Conservation (phyloP, 2,113 vertebrate genomes). For the Petrocephalus microphthalmus region DNA sequence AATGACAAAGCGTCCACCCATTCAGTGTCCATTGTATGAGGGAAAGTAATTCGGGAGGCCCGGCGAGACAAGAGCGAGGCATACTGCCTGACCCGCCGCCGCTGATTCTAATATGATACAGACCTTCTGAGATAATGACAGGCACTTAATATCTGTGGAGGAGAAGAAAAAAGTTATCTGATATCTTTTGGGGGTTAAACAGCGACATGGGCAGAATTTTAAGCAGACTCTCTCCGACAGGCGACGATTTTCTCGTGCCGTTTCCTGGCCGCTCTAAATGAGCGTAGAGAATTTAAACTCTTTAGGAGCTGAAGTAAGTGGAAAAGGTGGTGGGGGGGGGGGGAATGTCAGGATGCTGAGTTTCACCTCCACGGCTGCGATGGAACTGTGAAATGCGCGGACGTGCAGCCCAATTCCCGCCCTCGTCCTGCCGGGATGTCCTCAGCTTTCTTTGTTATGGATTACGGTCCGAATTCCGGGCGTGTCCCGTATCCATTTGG, state of each 20-base stretch:
- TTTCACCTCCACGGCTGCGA: background rate
- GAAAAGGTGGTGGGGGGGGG: background rate
- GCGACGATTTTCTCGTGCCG: conserved; percentile 38
- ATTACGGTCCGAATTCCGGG: background rate
- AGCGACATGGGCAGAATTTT: conserved; percentile 85
- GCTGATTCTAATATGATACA: conserved; percentile 99
- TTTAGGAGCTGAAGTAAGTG: conserved; percentile 10
- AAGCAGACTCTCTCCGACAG: conserved; percentile 59
- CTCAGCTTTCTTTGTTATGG: background rate
- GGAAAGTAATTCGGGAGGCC: conserved; percentile 96
- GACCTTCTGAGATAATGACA: conserved; percentile 96
- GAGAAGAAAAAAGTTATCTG: conserved; percentile 89
- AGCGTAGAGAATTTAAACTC: conserved; percentile 8
- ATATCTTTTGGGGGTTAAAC: conserved; percentile 95
- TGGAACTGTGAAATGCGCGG: background rate
- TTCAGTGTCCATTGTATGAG: conserved; percentile 92
- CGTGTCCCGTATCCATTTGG: background rate
- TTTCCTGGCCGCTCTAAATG: background rate
- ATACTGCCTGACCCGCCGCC: conserved; percentile 88
- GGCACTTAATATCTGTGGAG: conserved; percentile 92
- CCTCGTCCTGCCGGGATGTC: too few species aligned
- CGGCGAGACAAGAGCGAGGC: conserved; percentile 80
- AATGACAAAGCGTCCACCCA: conserved; percentile 99
- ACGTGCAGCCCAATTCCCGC: background rate
- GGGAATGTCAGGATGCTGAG: background rate